Evolutionary conservation across 64 coral and sea anemone genomes (phyloP).

Genomic region (Actinia tenebrosa): DNA sequence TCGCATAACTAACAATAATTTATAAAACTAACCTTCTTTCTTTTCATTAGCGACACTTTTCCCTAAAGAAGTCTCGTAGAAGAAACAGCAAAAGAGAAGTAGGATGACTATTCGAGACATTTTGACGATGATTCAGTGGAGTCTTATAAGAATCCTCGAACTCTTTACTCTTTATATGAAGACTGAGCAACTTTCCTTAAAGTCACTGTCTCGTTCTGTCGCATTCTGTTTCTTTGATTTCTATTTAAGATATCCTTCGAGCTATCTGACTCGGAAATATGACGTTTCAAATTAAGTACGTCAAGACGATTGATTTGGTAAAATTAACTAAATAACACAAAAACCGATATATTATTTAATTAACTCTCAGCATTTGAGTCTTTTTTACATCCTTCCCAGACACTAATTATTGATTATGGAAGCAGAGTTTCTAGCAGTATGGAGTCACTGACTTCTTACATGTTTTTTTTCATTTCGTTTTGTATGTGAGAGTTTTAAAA

Average conservation of each 20-base stretch:
- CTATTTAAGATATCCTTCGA: background rate
- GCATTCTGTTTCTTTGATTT: background rate
- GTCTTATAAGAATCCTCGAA: background rate
- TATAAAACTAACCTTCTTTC: background rate
- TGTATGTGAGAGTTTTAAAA: background rate
- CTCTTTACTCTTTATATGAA: no score
- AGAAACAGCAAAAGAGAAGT: background rate
- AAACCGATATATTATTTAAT: background rate
- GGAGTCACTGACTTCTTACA: background rate
- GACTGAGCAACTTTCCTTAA: background rate
- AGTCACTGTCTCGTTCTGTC: background rate
- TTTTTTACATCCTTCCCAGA: background rate
- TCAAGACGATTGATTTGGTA: background rate
- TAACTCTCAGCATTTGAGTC: slow-evolving; percentile 1
- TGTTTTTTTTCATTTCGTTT: background rate
- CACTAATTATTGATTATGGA: background rate
- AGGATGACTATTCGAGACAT: background rate
- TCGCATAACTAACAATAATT: background rate
- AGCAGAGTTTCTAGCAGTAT: background rate
- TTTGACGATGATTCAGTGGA: background rate
- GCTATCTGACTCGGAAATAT: background rate
- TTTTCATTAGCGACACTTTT: background rate
- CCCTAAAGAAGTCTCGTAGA: background rate
- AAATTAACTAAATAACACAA: slow-evolving; percentile 1
- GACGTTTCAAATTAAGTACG: background rate